phyloP scores from a whole-genome alignment of 2,888 invertebrate genomes.

The Xestia rhomboidea region DNA sequence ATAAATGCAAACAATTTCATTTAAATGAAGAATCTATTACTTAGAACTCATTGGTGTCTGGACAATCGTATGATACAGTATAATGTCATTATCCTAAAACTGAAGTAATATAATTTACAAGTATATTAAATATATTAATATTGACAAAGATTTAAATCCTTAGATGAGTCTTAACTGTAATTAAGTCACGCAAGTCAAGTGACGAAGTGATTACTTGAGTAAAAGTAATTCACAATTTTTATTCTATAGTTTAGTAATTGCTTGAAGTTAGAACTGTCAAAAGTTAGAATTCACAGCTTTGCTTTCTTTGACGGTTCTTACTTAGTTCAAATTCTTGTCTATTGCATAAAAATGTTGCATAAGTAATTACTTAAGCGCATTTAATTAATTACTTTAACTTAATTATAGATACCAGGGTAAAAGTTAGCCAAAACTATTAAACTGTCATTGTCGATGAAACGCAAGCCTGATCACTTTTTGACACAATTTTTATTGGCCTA shows the following conservation, averaged over 20 bases:
- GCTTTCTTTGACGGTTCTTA: too few relatives aligned
- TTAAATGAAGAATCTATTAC: constrained; percentile 73
- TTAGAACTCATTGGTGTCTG: constrained; percentile 85
- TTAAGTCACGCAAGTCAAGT: background rate
- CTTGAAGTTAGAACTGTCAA: too few relatives aligned
- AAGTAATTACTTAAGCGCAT: background rate
- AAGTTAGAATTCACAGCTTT: too few relatives aligned
- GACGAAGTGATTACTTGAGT: background rate
- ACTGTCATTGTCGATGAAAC: background rate
- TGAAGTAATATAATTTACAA: constrained; percentile 58
- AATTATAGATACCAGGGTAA: background rate
- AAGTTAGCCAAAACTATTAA: background rate
- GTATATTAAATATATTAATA: constrained; percentile 43
- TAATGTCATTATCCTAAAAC: constrained; percentile 49
- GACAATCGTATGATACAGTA: constrained; percentile 62
- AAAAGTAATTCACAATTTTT: too few relatives aligned
- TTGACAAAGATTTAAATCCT: background rate
- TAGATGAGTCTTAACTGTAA: background rate
- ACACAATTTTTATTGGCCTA: background rate
- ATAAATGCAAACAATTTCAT: constrained; percentile 78
- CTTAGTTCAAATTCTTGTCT: too few relatives aligned
- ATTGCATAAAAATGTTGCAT: too few relatives aligned
- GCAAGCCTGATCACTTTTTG: background rate
- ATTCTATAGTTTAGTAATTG: too few relatives aligned
- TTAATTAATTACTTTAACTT: background rate